Evolutionary conservation across 2,888 invertebrate species (phyloP), one percentile per base, ranked within the genome.

Genomic region (Pardosa pseudoannulata): DNA sequence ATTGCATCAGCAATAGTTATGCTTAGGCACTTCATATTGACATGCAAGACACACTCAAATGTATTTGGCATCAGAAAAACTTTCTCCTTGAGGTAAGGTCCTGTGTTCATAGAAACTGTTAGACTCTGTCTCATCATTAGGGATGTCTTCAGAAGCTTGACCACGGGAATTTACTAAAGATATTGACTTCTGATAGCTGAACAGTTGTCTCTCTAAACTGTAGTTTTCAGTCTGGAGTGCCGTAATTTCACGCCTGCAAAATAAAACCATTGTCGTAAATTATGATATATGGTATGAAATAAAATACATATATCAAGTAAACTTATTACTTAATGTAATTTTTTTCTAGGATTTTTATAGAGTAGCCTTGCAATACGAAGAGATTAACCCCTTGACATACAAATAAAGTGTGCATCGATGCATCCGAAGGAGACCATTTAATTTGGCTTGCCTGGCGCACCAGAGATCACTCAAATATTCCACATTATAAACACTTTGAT

Each of bases 181-280:
- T 88, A 96, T 93, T 90, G 95, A 95, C 92, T 95, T 94, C 92
- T 96, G 96, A 91, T 96, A 96, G 91, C 95, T 95, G 93, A 96
- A 95, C 89, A 96, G 92, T 91, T 96, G 96, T 89, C 95, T 93
- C 92, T 96, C 96, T 90, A 96, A 93, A 88, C 95, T 95, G 91
- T 95, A 95, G 91, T 96, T 96, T 92, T 96, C 96, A n/a, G 95
- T 94, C 91, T 96, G 96, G 72, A 96, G 93, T 13, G 94, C 95
- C 88, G 94, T 93, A 89, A 96, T 95, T 91, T 96, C 96, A 70
- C 95, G 94, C 91, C 95, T 95, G 93, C 16, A 92, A 93, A 88
- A 74, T 56, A n/a, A n/a, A 67, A n/a, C n/a, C n/a, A n/a, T n/a
- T 19, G 28, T 19, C 28, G 13, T 19, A n/a, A n/a, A n/a, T n/a